Percentiles rank a stretch among this genome's conserved stretches.
Evolutionary conservation across 1,140 invertebrate genomes (phyloP).

Genomic region (Drosophila albomicans): DNA sequence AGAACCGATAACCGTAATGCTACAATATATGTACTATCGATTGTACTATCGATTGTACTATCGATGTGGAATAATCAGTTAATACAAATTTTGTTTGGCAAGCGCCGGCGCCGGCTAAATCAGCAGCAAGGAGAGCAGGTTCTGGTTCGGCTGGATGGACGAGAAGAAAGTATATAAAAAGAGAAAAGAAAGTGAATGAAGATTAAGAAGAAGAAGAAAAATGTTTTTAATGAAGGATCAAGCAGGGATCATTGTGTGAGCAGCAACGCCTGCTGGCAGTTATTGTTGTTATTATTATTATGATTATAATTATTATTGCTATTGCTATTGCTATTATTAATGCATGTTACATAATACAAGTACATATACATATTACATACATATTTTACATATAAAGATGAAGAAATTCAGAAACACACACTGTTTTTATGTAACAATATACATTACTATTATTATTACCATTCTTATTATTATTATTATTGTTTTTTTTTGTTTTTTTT

Average conservation of each 20-base stretch:
- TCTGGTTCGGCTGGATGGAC: conserved; percentile 13
- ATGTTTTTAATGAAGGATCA: conserved; percentile 31
- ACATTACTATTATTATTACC: conserved; percentile 30
- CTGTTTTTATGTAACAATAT: conserved; percentile 35
- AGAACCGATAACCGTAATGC: conserved; percentile 41
- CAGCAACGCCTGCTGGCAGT: conserved; percentile 66
- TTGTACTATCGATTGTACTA: too few species aligned
- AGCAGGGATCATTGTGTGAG: conserved; percentile 47
- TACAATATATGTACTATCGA: conserved; percentile 44
- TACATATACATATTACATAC: conserved; percentile 23
- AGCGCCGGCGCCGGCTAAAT: conserved; percentile 74
- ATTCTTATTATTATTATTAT: conserved; percentile 22
- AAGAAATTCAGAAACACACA: conserved; percentile 11
- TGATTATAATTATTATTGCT: conserved; percentile 47
- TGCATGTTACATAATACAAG: conserved; percentile 51
- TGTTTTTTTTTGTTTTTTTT: conserved; percentile 35
- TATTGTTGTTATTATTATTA: conserved; percentile 72
- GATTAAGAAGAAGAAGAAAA: neutral
- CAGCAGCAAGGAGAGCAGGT: conserved; percentile 37
- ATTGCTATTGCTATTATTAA: conserved; percentile 61
- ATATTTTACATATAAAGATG: conserved; percentile 26
- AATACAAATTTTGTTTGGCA: conserved; percentile 53
- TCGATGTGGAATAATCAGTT: conserved; percentile 6
- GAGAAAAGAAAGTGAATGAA: neutral
- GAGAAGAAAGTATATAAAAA: neutral